Base-by-base conservation (phyloP, 2,888 invertebrate genomes). In the Venustoraphidia nigricollis region DNA sequence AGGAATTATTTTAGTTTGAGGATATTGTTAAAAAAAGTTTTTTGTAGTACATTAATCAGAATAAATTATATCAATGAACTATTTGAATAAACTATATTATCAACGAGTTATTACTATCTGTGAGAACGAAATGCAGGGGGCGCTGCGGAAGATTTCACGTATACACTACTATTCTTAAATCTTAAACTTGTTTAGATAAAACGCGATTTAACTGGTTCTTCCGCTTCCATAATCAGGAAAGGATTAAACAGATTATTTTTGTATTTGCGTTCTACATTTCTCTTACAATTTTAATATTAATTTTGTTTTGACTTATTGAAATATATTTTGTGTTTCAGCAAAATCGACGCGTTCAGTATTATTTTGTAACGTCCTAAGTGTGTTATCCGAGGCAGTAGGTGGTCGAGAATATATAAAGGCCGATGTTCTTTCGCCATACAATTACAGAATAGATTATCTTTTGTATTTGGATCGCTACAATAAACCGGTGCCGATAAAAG, bases 381-480 rank as follows among this genome's bases (percentile, higher is more conserved):
- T 48, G 27, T 54, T 69, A 34, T 47, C 50, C 9, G 54, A 61
- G 41, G 50, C 66, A 34, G 51, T 62, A 13, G 60, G 58, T 36
- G 53, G 54, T 36, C 53, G 56, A 41, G 54, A 59, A 10, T 50
- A 53, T 35, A 49, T 68, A 35, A 44, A 53, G 44, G 56, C 58
- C 51, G 60, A 68, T 54, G 54, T 60, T 3, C 58, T 59, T 34
- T 63, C 67, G 2, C 69, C 71, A 0, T 72, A 71, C 53, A 70
- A 68, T 37, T 70, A 72, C 54, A 58, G 61, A 39, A 59, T 72
- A 43, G 67, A 71, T 62, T 67, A 64, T 57, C 57, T 62, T 34
- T 41, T 64, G 17, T 52, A 59, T 56, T 54, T 64, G 41, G 56
- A 63, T 50, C 50, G 45, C 14, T 49, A 58, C 14, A 36, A 36